Evolutionary conservation across 2,113 vertebrate species (phyloP).

Genomic region (Setophaga petechia): DNA sequence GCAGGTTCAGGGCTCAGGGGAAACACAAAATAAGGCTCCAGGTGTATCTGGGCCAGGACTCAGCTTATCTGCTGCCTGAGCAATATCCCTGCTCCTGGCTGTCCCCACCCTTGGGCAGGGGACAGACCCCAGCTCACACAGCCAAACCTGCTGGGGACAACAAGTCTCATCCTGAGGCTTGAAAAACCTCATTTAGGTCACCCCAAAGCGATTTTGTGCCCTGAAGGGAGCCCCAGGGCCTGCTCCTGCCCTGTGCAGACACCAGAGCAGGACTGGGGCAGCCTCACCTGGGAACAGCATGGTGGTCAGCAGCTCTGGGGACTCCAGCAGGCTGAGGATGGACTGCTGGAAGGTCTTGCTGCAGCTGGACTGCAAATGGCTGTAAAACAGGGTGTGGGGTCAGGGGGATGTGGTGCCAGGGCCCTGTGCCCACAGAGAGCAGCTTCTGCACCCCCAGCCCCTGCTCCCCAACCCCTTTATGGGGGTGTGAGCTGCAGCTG

Average conservation of each 20-base stretch:
- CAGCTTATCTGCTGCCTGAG: fast-evolving
- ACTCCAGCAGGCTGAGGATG: slow-evolving; percentile 86
- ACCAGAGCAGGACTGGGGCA: fast-evolving
- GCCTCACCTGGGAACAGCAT: slow-evolving; percentile 90
- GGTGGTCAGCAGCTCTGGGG: slow-evolving; percentile 88
- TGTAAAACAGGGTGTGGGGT: neutral
- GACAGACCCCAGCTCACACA: neutral
- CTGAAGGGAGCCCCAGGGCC: neutral
- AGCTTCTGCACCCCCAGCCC: neutral
- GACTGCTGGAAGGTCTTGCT: slow-evolving; percentile 90
- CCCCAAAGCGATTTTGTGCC: neutral
- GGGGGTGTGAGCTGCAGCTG: neutral
- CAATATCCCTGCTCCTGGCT: neutral
- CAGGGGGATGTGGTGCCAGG: neutral
- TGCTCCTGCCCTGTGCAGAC: neutral
- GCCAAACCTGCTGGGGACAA: neutral
- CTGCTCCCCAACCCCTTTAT: neutral
- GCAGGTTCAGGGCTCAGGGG: neutral
- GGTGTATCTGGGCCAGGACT: neutral
- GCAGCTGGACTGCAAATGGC: slow-evolving; percentile 88
- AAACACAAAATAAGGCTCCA: neutral
- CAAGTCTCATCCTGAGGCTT: fast-evolving
- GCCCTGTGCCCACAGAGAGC: neutral
- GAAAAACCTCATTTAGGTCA: neutral
- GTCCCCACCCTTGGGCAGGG: neutral